A percentile compares a stretch with the other conserved stretches of the same genome.
Evolutionary conservation across 2,888 invertebrate genomes (phyloP).

Genomic region (Drosophila parthenogenetica): DNA sequence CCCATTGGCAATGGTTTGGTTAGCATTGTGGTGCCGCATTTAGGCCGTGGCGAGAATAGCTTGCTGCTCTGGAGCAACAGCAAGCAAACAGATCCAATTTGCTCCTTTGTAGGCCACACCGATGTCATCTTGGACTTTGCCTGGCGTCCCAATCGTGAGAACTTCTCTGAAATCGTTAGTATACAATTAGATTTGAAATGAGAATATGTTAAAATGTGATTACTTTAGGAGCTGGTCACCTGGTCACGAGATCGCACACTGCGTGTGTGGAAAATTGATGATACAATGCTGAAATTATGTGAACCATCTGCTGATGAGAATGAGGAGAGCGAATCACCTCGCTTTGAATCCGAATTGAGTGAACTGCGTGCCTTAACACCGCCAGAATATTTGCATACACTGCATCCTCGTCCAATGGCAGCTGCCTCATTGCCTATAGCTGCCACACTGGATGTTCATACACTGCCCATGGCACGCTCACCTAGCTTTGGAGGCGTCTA

Average conservation of each 20-base stretch:
- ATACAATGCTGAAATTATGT: slow-evolving; percentile 92
- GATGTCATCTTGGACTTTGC: slow-evolving; percentile 98
- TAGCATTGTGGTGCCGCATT: slow-evolving; percentile 96
- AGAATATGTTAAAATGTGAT: neutral
- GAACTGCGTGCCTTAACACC: slow-evolving; percentile 65
- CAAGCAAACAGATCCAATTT: slow-evolving; percentile 90
- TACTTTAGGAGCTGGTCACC: slow-evolving; percentile 90
- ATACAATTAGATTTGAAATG: neutral
- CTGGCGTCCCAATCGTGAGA: slow-evolving; percentile 91
- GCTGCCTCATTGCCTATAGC: slow-evolving; percentile 71
- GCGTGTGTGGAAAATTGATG: slow-evolving; percentile 95
- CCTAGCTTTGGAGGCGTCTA: slow-evolving; percentile 77
- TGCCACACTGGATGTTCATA: slow-evolving; percentile 43
- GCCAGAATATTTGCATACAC: slow-evolving; percentile 65
- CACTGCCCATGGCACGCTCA: slow-evolving; percentile 84
- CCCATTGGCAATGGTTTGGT: slow-evolving; percentile 97
- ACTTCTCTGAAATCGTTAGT: slow-evolving; percentile 82
- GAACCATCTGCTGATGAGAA: slow-evolving; percentile 81
- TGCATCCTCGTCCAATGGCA: slow-evolving; percentile 74
- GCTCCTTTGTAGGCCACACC: slow-evolving; percentile 96
- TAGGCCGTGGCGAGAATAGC: slow-evolving; percentile 94
- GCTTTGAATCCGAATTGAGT: slow-evolving; percentile 81
- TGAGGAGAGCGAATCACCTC: slow-evolving; percentile 54
- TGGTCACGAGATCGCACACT: slow-evolving; percentile 98
- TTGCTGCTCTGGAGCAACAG: slow-evolving; percentile 91